phyloP scores from a whole-genome alignment of 2,797 vertebrate species.

The Huso huso region DNA sequence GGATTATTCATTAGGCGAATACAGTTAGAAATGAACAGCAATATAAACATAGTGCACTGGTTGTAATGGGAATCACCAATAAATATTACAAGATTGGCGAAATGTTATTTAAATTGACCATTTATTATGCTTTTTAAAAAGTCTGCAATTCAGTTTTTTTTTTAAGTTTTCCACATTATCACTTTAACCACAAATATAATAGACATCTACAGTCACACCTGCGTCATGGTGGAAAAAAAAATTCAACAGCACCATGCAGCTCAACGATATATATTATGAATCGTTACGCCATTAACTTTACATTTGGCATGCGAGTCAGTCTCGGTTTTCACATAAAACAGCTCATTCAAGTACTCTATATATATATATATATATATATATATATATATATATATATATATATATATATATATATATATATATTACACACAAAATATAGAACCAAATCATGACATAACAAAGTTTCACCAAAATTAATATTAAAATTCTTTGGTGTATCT shows the following conservation, averaged over 20 bases:
- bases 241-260: slow-evolving; percentile 59
- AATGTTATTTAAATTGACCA: slow-evolving; percentile 9
- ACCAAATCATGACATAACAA: slow-evolving; percentile 65
- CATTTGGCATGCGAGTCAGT: slow-evolving; percentile 79
- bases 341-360: slow-evolving; percentile 88
- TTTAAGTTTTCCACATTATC: slow-evolving; percentile 46
- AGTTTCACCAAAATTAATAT: slow-evolving; percentile 85
- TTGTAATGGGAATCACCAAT: too few relatives aligned
- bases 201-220: slow-evolving; percentile 49
- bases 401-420: too few relatives aligned
- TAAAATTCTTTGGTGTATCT: slow-evolving; percentile 96
- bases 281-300: slow-evolving; percentile 56
- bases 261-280: slow-evolving; percentile 46
- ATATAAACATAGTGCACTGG: too few relatives aligned
- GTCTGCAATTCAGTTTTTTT: slow-evolving; percentile 36
- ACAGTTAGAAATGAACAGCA: too few relatives aligned
- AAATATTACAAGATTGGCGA: neutral
- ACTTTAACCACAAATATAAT: slow-evolving; percentile 57
- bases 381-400: neutral
- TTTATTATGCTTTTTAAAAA: slow-evolving; percentile 23
- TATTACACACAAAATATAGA: slow-evolving; percentile 56
- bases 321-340: slow-evolving; percentile 82
- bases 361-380: slow-evolving; percentile 37
- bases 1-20: too few relatives aligned
- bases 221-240: slow-evolving; percentile 31